Percentiles rank a stretch among this genome's conserved stretches.
These are phyloP conservation scores for Euproctis similis DNA, from an alignment of 2,888 invertebrate genomes.

Conservation along the genomic window DNA sequence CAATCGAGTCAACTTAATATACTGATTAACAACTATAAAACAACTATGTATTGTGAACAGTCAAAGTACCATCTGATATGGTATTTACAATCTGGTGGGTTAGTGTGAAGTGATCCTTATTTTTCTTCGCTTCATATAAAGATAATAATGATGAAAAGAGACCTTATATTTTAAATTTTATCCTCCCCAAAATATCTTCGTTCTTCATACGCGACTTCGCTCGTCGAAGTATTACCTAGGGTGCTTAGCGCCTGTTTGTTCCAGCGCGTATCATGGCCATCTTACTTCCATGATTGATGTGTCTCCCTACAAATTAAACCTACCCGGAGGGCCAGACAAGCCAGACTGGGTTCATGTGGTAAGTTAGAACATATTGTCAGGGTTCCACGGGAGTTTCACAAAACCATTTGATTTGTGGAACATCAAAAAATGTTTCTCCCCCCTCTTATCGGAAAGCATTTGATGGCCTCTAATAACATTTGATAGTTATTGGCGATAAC, in stretches of 20 bases:
- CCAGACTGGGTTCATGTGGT: slow-evolving; percentile 93
- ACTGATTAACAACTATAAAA: too few relatives aligned
- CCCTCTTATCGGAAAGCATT: slow-evolving; percentile 12
- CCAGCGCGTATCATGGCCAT: slow-evolving; percentile 99
- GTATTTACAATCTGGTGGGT: too few relatives aligned
- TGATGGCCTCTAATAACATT: slow-evolving; percentile 5
- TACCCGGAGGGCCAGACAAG: slow-evolving; percentile 87
- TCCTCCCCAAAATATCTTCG: slow-evolving; percentile 4
- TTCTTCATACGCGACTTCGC: slow-evolving; percentile 37
- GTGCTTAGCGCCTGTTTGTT: slow-evolving; percentile 77
- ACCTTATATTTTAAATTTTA: too few relatives aligned
- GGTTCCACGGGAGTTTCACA: slow-evolving; percentile 17
- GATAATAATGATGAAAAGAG: too few relatives aligned
- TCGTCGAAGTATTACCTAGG: slow-evolving; percentile 53
- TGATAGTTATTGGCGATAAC: slow-evolving; percentile 10
- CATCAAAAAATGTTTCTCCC: slow-evolving; percentile 9
- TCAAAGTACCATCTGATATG: too few relatives aligned
- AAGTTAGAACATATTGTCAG: slow-evolving; percentile 59
- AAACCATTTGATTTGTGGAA: slow-evolving; percentile 11
- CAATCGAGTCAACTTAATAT: too few relatives aligned
- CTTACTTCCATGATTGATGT: slow-evolving; percentile 96
- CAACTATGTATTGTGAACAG: too few relatives aligned
- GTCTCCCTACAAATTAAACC: slow-evolving; percentile 98
- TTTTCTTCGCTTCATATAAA: too few relatives aligned
- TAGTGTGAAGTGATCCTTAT: slow-evolving; percentile 4